These are phyloP conservation scores for Saturnia pavonia DNA, from an alignment of 2,888 invertebrate species.

Conservation along the genomic window DNA sequence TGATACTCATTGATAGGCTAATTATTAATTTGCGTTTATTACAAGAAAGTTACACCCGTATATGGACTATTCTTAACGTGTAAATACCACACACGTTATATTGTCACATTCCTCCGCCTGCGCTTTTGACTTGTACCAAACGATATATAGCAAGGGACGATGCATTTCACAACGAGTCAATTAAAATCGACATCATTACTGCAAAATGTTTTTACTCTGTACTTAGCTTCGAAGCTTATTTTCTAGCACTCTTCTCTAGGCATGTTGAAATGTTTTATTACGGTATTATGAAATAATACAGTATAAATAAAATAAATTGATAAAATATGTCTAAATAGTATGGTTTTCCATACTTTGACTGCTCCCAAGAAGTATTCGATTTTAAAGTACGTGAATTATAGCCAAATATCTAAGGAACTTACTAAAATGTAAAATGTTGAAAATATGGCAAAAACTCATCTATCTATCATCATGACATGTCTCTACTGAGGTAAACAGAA, in stretches of 20 bases:
- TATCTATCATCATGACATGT: too few species aligned
- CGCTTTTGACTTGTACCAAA: conserved; percentile 33
- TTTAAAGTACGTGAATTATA: too few species aligned
- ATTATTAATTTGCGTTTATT: too few species aligned
- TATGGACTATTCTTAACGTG: background rate
- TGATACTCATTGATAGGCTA: too few species aligned
- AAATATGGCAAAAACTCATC: background rate
- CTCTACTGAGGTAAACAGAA: too few species aligned
- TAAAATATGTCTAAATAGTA: background rate
- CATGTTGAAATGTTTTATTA: conserved; percentile 6
- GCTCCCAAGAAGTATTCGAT: too few species aligned
- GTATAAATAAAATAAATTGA: too few species aligned
- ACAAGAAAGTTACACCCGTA: background rate
- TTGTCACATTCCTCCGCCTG: conserved; percentile 29
- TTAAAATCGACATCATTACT: conserved; percentile 63
- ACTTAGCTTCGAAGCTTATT: conserved; percentile 22
- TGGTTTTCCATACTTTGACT: too few species aligned
- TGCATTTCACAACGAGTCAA: conserved; percentile 72
- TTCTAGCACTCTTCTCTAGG: background rate
- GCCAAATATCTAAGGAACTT: background rate
- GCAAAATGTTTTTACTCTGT: conserved; percentile 52
- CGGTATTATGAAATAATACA: background rate
- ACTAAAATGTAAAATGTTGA: background rate
- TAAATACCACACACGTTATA: conserved; percentile 11
- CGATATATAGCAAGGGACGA: conserved; percentile 38